These are phyloP conservation scores for Ypsolopha scabrella DNA, from an alignment of 2,888 invertebrate genomes.

Conservation along the genomic window DNA sequence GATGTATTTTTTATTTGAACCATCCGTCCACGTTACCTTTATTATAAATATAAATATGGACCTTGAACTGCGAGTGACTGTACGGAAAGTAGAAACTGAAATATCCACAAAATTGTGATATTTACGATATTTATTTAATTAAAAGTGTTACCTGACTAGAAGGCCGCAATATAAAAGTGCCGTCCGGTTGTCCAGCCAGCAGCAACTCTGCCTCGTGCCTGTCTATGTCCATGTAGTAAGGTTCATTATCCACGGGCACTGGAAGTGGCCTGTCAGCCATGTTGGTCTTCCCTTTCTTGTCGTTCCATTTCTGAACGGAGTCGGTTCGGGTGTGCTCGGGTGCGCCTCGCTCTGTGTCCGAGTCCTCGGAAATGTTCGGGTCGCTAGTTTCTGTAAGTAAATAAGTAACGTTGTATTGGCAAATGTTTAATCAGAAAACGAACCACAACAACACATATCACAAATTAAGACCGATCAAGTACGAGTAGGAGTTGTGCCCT, in stretches of 20 bases:
- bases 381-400: slow-evolving; percentile 43
- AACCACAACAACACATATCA: too few relatives aligned
- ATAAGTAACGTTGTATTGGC: background rate
- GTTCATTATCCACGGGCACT: slow-evolving; percentile 63
- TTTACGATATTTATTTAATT: too few relatives aligned
- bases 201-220: slow-evolving; percentile 63
- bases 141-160: slow-evolving; percentile 48
- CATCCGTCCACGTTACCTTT: too few relatives aligned
- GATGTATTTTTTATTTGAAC: too few relatives aligned
- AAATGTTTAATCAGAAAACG: too few relatives aligned
- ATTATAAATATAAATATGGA: too few relatives aligned
- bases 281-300: slow-evolving; percentile 17
- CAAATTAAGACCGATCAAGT: too few relatives aligned
- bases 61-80: too few relatives aligned
- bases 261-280: slow-evolving; percentile 64
- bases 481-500: too few relatives aligned
- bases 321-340: slow-evolving; percentile 15
- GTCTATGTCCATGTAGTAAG: slow-evolving; percentile 68
- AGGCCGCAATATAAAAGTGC: slow-evolving; percentile 70
- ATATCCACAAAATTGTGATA: too few relatives aligned
- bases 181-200: slow-evolving; percentile 67
- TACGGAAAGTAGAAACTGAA: too few relatives aligned
- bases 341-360: slow-evolving; percentile 26
- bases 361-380: slow-evolving; percentile 32
- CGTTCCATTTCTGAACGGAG: slow-evolving; percentile 23